A percentile compares a stretch with the other conserved stretches of the same genome.
Evolutionary conservation across 2,888 invertebrate species (phyloP).

Genomic region (Ichneumoninae sp.): DNA sequence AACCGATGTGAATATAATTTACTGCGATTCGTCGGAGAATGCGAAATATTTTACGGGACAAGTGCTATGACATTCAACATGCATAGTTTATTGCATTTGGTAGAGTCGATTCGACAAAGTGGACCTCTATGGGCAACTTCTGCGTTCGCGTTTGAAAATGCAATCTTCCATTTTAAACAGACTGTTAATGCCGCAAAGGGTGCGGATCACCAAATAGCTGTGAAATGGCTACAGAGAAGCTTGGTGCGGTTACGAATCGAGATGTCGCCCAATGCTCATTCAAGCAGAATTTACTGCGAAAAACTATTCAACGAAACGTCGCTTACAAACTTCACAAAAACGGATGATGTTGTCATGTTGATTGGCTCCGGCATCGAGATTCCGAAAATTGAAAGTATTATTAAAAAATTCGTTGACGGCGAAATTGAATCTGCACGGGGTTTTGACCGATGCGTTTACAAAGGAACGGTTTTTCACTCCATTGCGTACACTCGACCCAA

Average conservation of each 20-base stretch:
- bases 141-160: conserved; percentile 48
- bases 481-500: not conserved
- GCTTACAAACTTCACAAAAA: not conserved
- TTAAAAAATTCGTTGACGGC: not conserved
- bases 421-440: not conserved
- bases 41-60: conserved; percentile 46
- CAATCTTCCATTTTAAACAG: conserved; percentile 40
- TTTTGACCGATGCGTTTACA: conserved; percentile 4
- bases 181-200: conserved; percentile 22
- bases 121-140: conserved; percentile 44
- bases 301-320: not conserved
- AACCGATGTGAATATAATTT: conserved; percentile 47
- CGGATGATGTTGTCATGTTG: not conserved
- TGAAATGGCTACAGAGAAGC: not conserved
- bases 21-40: conserved; percentile 48
- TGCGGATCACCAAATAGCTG: conserved; percentile 28
- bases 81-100: conserved; percentile 46
- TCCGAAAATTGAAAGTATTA: not conserved
- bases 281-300: not conserved
- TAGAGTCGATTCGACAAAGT: conserved; percentile 19
- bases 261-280: not conserved
- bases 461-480: not conserved
- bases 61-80: conserved; percentile 46
- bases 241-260: not conserved
- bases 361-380: not conserved